phyloP scores from a whole-genome alignment of 1,140 invertebrate species.

The Halesus radiatus region DNA sequence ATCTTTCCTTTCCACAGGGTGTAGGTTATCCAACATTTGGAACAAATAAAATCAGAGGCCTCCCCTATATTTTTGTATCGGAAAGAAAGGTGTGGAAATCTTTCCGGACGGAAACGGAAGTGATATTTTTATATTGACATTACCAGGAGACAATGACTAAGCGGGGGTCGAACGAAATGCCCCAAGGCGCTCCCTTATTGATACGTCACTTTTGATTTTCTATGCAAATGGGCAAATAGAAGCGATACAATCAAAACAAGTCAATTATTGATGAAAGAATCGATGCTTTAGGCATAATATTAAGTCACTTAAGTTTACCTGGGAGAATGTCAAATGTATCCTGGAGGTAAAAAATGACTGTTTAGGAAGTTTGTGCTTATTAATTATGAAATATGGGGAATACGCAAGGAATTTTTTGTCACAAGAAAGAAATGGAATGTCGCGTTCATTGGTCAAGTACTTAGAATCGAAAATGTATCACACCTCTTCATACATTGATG shows the following conservation, averaged over 20 bases:
- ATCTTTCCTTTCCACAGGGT: background rate
- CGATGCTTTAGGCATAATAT: no score
- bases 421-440: no score
- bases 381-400: no score
- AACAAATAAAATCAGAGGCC: background rate
- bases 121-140: slow-evolving; percentile 28
- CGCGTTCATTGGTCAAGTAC: no score
- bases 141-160: slow-evolving; percentile 9
- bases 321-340: no score
- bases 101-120: slow-evolving; percentile 19
- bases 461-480: no score
- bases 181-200: slow-evolving; percentile 5
- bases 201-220: slow-evolving; percentile 11
- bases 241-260: background rate
- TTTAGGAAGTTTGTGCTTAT: no score
- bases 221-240: background rate
- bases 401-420: no score
- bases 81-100: slow-evolving; percentile 28
- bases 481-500: no score
- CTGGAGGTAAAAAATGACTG: no score
- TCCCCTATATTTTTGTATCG: slow-evolving; percentile 24
- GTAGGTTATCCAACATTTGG: background rate
- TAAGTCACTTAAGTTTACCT: no score
- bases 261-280: background rate
- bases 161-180: slow-evolving; percentile 3